Percentiles rank a stretch among this genome's conserved stretches.
phyloP scores from a whole-genome alignment of 2,113 vertebrate species.

The Neolamprologus cancellatus region DNA sequence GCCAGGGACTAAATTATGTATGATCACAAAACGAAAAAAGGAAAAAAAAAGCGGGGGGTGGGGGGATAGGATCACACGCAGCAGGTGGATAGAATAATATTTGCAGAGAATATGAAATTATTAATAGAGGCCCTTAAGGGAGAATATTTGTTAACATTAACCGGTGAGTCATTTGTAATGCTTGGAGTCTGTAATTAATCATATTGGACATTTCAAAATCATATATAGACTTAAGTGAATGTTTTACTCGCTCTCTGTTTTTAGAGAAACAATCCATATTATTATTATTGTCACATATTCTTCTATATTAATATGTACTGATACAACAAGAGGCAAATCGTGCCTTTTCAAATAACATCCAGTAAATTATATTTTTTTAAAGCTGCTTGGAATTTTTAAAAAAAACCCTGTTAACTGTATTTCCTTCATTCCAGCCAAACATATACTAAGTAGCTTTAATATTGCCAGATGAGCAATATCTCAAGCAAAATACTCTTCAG shows the following conservation, averaged over 20 bases:
- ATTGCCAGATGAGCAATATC: slow-evolving; percentile 75
- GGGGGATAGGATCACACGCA: slow-evolving; percentile 62
- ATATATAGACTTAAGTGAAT: slow-evolving; percentile 58
- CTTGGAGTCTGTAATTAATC: slow-evolving; percentile 72
- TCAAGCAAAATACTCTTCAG: slow-evolving; percentile 75
- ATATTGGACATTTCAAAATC: slow-evolving; percentile 65
- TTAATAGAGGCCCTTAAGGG: slow-evolving; percentile 74
- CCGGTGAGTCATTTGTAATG: slow-evolving; percentile 66
- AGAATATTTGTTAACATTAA: slow-evolving; percentile 79
- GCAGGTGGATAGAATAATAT: slow-evolving; percentile 77
- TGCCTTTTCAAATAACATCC: slow-evolving; percentile 1
- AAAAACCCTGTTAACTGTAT: slow-evolving; percentile 34
- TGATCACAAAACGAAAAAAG: slow-evolving; percentile 71
- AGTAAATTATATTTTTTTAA: background rate
- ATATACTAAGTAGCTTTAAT: slow-evolving; percentile 78
- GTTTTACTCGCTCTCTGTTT: slow-evolving; percentile 33
- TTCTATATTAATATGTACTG: background rate
- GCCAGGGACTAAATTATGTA: slow-evolving; percentile 79
- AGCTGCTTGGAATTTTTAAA: background rate
- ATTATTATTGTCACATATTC: background rate
- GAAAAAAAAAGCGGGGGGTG: background rate
- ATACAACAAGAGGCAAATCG: background rate
- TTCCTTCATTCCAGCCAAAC: slow-evolving; percentile 52
- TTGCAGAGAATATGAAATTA: slow-evolving; percentile 77
- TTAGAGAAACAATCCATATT: background rate